Percentiles rank a stretch among this genome's conserved stretches.
Evolutionary conservation across 2,797 vertebrate species (phyloP).

Genomic region (Hoplostethus atlanticus): DNA sequence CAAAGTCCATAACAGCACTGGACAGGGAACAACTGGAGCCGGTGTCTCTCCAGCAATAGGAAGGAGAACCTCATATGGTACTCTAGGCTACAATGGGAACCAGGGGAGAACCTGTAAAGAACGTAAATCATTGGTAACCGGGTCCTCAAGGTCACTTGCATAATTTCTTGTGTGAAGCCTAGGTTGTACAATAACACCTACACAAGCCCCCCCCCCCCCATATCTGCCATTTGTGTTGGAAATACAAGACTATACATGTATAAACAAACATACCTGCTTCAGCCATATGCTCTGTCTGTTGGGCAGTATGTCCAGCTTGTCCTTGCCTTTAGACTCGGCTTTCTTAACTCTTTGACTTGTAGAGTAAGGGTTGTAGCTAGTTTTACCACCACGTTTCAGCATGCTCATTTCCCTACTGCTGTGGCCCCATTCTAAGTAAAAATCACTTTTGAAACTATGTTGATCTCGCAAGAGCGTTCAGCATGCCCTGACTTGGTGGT

Average conservation of each 20-base stretch:
- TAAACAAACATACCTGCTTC: constrained; percentile 84
- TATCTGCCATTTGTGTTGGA: neutral
- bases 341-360: constrained; percentile 80
- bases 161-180: neutral
- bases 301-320: constrained; percentile 84
- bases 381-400: constrained; percentile 82
- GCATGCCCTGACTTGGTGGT: neutral
- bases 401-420: constrained; percentile 66
- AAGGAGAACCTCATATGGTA: neutral
- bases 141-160: neutral
- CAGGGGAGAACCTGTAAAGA: neutral
- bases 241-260: too few relatives aligned
- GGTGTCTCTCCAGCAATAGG: neutral
- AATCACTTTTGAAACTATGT: neutral
- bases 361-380: constrained; percentile 87
- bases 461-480: constrained; percentile 5
- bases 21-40: neutral
- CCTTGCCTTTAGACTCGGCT: constrained; percentile 48
- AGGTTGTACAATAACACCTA: neutral
- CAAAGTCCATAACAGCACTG: neutral
- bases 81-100: neutral
- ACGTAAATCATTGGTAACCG: neutral
- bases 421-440: constrained; percentile 28
- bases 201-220: neutral
- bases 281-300: constrained; percentile 82